phyloP scores from a whole-genome alignment of 2,797 vertebrate genomes.

The Enteromius mattozi region DNA sequence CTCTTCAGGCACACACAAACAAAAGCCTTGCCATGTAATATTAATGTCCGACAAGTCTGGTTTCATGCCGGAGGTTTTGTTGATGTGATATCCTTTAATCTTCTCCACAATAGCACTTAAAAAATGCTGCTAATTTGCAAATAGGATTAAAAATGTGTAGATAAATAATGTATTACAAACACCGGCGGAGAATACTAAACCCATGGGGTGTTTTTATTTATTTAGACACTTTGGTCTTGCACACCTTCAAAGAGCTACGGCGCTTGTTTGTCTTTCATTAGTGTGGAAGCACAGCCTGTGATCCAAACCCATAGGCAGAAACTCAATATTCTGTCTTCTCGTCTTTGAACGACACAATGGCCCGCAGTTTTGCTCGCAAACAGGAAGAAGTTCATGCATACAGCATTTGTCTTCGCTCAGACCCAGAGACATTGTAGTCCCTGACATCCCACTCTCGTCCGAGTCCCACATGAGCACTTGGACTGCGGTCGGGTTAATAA shows the following conservation, averaged over 20 bases:
- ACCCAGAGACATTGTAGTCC: conserved; percentile 24
- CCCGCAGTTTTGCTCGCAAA: conserved; percentile 11
- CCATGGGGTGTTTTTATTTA: conserved; percentile 73
- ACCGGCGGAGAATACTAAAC: conserved; percentile 81
- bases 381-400: neutral
- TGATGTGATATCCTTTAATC: conserved; percentile 76
- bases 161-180: conserved; percentile 85
- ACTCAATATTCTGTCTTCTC: conserved; percentile 51
- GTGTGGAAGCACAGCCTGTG: conserved; percentile 20
- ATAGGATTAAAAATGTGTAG: conserved; percentile 75
- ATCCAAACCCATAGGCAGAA: conserved; percentile 39
- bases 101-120: conserved; percentile 77
- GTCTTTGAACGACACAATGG: conserved; percentile 28
- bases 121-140: conserved; percentile 77
- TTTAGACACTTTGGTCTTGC: conserved; percentile 75
- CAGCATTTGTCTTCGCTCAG: neutral
- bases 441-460: neutral
- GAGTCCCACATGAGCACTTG: conserved; percentile 61
- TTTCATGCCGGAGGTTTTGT: conserved; percentile 55
- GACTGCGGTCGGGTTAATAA: conserved; percentile 77
- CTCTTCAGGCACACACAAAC: conserved; percentile 35
- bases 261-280: conserved; percentile 53
- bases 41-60: conserved; percentile 70
- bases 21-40: conserved; percentile 71
- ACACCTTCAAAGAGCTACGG: conserved; percentile 30